A percentile compares a stretch with the other conserved stretches of the same genome.
Conservation (phyloP, 2,797 vertebrate species). For the Galaxias olidus region DNA sequence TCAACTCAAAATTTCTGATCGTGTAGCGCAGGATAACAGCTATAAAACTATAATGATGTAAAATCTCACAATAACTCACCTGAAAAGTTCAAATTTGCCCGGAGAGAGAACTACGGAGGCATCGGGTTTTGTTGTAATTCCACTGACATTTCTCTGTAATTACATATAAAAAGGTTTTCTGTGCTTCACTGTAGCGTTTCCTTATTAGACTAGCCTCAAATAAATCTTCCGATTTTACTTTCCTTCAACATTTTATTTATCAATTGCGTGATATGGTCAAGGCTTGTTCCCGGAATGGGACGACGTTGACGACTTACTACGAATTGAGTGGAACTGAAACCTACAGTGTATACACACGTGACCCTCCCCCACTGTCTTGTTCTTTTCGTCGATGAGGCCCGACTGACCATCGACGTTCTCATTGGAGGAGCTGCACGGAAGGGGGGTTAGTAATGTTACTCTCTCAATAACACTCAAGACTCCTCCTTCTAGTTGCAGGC, state of each 20-base stretch:
- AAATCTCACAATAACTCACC: constrained; percentile 63
- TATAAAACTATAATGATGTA: background rate
- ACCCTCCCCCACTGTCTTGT: constrained; percentile 69
- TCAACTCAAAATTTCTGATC: too few relatives aligned
- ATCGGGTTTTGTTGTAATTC: constrained; percentile 73
- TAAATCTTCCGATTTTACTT: too few relatives aligned
- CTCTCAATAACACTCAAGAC: constrained; percentile 24
- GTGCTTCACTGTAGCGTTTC: constrained; percentile 19
- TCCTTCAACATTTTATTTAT: constrained; percentile 33
- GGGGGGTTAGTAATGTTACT: constrained; percentile 41
- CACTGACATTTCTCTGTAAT: constrained; percentile 65
- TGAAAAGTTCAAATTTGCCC: constrained; percentile 54
- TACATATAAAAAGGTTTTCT: constrained; percentile 43
- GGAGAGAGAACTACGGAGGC: constrained; percentile 74
- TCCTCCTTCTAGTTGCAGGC: too few relatives aligned
- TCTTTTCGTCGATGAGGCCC: constrained; percentile 51
- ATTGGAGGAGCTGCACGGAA: constrained; percentile 58
- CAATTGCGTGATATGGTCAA: constrained; percentile 56
- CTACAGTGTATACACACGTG: constrained; percentile 81
- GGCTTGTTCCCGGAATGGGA: constrained; percentile 60
- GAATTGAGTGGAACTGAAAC: constrained; percentile 63
- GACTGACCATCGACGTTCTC: constrained; percentile 27
- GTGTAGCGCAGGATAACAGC: too few relatives aligned
- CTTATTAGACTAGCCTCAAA: too few relatives aligned
- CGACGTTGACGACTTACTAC: constrained; percentile 66